These are phyloP conservation scores for Teleogryllus oceanicus DNA, from an alignment of 2,888 invertebrate species.

Conservation along the genomic window DNA sequence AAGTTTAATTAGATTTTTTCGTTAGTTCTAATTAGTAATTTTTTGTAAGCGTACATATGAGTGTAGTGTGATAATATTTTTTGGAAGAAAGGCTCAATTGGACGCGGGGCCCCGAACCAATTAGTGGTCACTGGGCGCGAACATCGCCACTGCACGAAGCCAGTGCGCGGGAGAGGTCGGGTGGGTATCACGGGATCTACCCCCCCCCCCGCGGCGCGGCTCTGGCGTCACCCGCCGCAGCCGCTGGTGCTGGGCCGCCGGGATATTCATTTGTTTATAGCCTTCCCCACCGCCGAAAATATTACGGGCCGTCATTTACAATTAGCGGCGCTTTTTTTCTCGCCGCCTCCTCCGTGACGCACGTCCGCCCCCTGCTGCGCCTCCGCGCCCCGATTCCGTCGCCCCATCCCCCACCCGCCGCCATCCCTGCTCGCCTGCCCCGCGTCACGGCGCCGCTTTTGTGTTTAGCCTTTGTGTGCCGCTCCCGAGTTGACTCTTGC, in stretches of 20 bases:
- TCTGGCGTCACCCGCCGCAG: neutral
- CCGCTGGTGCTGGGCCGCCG: neutral
- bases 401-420: neutral
- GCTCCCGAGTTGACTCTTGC: no score
- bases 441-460: no score
- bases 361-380: neutral
- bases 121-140: no score
- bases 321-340: conserved; percentile 3
- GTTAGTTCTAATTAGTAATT: no score
- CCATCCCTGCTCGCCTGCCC: neutral
- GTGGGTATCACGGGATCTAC: neutral
- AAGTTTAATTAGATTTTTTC: no score
- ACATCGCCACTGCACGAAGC: no score
- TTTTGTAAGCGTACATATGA: no score
- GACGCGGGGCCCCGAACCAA: no score
- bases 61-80: no score
- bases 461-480: no score
- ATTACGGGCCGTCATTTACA: conserved; percentile 18
- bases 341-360: neutral
- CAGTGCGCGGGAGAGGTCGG: neutral
- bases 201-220: neutral
- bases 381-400: neutral
- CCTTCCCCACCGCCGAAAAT: neutral
- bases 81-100: no score
- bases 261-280: neutral